Evolutionary conservation across 2,113 vertebrate genomes (phyloP).

Genomic region (Hymenochirus boettgeri): DNA sequence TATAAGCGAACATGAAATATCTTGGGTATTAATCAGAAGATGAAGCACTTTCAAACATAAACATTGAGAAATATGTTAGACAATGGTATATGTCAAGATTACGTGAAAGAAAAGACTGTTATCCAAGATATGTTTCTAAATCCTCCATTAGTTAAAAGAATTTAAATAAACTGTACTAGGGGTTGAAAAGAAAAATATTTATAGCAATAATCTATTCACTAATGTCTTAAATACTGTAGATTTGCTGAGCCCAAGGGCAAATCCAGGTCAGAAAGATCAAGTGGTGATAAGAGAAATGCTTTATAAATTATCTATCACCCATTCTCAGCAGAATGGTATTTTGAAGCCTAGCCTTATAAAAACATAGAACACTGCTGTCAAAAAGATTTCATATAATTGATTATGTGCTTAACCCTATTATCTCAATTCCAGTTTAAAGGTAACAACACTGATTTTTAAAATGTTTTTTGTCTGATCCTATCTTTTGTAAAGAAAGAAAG

Average conservation of each 20-base stretch:
- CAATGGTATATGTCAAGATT: too few species aligned
- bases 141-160: too few species aligned
- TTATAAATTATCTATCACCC: constrained; percentile 35
- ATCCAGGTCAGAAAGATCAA: constrained; percentile 37
- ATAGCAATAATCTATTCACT: neutral
- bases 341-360: constrained; percentile 29
- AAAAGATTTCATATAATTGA: constrained; percentile 26
- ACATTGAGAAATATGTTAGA: too few species aligned
- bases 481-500: neutral
- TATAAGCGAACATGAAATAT: too few species aligned
- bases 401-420: constrained; percentile 30
- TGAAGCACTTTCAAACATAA: too few species aligned
- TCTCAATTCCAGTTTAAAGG: constrained; percentile 26
- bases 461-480: constrained; percentile 9
- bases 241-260: constrained; percentile 19
- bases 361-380: constrained; percentile 37
- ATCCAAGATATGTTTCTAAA: too few species aligned
- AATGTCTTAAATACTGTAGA: neutral
- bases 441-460: constrained; percentile 11
- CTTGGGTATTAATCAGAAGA: too few species aligned
- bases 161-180: too few species aligned
- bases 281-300: constrained; percentile 36
- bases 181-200: neutral
- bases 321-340: constrained; percentile 29
- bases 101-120: too few species aligned